phyloP scores from a whole-genome alignment of 2,113 vertebrate species.

The Baryphthengus martii region DNA sequence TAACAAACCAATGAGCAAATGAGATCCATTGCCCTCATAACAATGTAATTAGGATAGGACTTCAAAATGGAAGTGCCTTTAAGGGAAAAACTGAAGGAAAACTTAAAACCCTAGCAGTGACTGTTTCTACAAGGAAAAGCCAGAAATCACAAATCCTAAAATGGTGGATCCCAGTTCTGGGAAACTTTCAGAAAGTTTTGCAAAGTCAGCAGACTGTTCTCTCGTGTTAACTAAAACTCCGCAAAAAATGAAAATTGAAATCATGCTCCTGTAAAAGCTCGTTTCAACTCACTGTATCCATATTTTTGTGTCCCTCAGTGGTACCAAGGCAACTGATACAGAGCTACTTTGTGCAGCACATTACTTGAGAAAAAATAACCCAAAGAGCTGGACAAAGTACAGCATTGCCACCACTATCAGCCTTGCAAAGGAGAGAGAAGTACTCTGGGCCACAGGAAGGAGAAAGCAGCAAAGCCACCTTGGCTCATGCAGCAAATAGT shows the following conservation, averaged over 20 bases:
- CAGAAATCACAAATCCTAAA: not conserved
- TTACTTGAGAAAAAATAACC: not conserved
- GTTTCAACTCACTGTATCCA: not conserved
- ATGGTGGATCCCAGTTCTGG: not conserved
- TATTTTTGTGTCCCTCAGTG: not conserved
- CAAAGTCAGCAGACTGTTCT: not conserved
- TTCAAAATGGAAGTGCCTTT: not conserved
- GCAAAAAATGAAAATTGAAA: not conserved
- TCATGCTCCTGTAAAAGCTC: not conserved
- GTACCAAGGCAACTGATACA: rapidly evolving
- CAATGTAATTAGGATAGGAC: not conserved
- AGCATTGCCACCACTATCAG: not conserved
- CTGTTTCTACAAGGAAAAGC: not conserved
- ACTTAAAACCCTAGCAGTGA: not conserved
- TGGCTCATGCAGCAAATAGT: not conserved
- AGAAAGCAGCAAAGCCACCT: not conserved
- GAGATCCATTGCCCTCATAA: not conserved
- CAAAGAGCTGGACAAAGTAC: not conserved
- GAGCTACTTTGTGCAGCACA: not conserved
- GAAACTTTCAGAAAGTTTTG: not conserved
- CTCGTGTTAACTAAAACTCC: not conserved
- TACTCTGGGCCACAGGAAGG: not conserved
- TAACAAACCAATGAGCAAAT: not conserved
- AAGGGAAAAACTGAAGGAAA: not conserved
- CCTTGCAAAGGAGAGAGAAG: not conserved